phyloP scores from a whole-genome alignment of 2,888 invertebrate genomes.

The Ischnus inquisitorius region DNA sequence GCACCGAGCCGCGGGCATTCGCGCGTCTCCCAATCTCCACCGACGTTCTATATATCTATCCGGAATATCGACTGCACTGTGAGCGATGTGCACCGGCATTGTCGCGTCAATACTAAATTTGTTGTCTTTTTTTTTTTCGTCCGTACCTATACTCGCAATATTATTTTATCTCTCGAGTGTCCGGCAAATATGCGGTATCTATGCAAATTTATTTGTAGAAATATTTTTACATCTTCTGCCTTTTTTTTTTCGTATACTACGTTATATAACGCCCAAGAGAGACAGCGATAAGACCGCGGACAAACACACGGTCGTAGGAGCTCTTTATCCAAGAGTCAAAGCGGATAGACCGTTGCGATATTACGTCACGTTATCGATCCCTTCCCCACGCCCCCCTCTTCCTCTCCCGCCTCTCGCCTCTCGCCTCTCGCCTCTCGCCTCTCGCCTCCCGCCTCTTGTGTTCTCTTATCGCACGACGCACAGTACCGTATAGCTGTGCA shows the following conservation, averaged over 20 bases:
- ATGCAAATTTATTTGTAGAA: neutral
- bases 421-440: neutral
- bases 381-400: neutral
- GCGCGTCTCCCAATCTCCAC: neutral
- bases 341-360: slow-evolving; percentile 50
- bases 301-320: slow-evolving; percentile 41
- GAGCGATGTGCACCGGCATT: neutral
- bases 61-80: slow-evolving; percentile 18
- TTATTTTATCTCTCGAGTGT: neutral
- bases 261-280: neutral
- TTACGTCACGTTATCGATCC: slow-evolving; percentile 67
- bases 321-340: slow-evolving; percentile 45
- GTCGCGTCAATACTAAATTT: neutral
- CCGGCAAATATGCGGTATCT: neutral
- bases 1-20: slow-evolving; percentile 37
- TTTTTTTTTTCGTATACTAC: neutral
- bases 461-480: slow-evolving; percentile 56
- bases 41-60: neutral
- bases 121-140: neutral
- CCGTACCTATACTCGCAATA: neutral
- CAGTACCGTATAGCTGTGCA: slow-evolving; percentile 1
- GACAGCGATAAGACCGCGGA: neutral
- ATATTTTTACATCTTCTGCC: neutral
- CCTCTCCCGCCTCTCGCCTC: neutral
- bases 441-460: slow-evolving; percentile 7